Evolutionary conservation across 2,113 vertebrate genomes (phyloP).

Genomic region (Steatornis caripensis): DNA sequence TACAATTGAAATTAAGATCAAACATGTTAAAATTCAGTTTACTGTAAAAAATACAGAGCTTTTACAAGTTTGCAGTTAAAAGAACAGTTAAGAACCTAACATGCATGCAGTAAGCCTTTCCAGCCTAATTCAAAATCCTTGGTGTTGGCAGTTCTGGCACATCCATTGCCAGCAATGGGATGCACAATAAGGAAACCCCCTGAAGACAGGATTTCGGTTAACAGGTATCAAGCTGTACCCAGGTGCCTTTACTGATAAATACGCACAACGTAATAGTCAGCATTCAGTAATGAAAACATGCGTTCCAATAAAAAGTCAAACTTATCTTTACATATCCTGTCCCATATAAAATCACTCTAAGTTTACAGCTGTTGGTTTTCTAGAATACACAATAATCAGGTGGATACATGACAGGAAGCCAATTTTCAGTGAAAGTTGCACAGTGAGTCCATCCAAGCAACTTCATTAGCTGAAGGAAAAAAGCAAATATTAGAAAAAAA

Average conservation of each 20-base stretch:
- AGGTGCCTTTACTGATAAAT: constrained; percentile 74
- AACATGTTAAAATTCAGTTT: constrained; percentile 75
- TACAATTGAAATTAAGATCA: constrained; percentile 69
- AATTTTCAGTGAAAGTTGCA: constrained; percentile 90
- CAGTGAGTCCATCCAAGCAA: constrained; percentile 93
- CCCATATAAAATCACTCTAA: constrained; percentile 67
- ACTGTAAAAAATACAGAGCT: constrained; percentile 76
- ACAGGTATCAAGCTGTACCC: constrained; percentile 71
- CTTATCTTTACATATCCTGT: constrained; percentile 54
- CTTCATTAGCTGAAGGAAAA: constrained; percentile 85
- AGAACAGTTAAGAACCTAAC: constrained; percentile 64
- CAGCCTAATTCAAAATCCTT: constrained; percentile 53
- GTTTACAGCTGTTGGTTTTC: constrained; percentile 49
- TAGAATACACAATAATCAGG: constrained; percentile 91
- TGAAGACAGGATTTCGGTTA: constrained; percentile 42
- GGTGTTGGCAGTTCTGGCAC: constrained; percentile 50
- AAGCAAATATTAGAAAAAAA: background rate
- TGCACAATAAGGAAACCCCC: constrained; percentile 51
- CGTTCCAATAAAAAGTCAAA: constrained; percentile 72
- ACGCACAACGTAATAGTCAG: constrained; percentile 72
- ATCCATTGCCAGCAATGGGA: constrained; percentile 66
- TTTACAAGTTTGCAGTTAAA: constrained; percentile 73
- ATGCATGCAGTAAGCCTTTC: constrained; percentile 65
- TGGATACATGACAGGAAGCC: constrained; percentile 96
- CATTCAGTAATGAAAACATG: constrained; percentile 77